These are phyloP conservation scores for Heliconius ismenius DNA, from an alignment of 2,888 invertebrate genomes.

Conservation along the genomic window DNA sequence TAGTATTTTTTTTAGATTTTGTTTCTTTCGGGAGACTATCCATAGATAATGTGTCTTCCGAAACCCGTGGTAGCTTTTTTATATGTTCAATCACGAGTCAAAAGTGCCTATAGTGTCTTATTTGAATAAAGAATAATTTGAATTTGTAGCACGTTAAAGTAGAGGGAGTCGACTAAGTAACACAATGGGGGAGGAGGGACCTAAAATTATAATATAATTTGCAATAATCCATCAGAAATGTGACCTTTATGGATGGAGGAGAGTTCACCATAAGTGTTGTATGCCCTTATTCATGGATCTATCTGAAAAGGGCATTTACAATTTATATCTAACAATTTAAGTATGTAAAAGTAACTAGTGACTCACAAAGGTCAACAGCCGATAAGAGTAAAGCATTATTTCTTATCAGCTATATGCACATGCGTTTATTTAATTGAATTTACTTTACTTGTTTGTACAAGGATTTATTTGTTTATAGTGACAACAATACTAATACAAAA, in stretches of 20 bases:
- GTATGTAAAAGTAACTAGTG: neutral
- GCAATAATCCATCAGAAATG: no score
- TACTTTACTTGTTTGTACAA: neutral
- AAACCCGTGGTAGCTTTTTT: no score
- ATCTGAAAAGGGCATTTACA: neutral
- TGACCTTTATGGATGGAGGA: no score
- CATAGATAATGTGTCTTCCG: neutral
- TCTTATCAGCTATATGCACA: slow-evolving; percentile 1
- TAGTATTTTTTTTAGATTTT: neutral
- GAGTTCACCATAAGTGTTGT: no score
- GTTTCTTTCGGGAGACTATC: neutral
- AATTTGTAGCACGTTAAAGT: no score
- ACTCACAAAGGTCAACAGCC: neutral
- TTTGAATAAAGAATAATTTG: no score
- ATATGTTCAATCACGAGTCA: no score
- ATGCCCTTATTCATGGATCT: no score
- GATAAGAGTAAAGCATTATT: neutral
- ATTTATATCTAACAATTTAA: slow-evolving; percentile 2
- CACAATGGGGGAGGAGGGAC: no score
- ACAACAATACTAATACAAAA: neutral
- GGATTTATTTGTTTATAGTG: neutral
- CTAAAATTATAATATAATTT: no score
- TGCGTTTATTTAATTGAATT: neutral
- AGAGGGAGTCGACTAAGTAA: no score
- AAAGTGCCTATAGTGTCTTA: no score